Evolutionary conservation across 2,888 invertebrate genomes (phyloP), one percentile per base, ranked within the genome.

Genomic region (Apodemia duryi): DNA sequence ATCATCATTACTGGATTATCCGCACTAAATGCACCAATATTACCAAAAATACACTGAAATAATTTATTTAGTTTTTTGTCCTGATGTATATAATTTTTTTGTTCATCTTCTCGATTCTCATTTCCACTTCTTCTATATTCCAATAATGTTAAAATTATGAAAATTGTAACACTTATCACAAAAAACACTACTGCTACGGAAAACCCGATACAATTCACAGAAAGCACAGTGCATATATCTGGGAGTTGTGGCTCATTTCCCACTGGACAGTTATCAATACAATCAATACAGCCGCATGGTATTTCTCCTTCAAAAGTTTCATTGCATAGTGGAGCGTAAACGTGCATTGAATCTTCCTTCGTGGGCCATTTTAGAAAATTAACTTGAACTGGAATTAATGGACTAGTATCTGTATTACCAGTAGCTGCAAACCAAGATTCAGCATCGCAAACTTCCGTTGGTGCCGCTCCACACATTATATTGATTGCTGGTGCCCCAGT

Each of bases 231-330:
- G 76, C 94, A 95, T 2, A 83, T 77, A 32, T 91, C 87, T 0
- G 80, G 79, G 1, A 86, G 68, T 0, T 78, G 63, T 13, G 94
- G 93, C 69, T 90, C 76, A 46, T 84, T 79, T 6, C 87, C 86
- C 21, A 84, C 66, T 0, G 94, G 93, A 75, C 97, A 97, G 3
- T 94, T 93, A 2, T 78, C 77, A 0, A 87, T 75, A 77, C 97
- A 97, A 77, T 97, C 97, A 46, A 96, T 93, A 80, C 97, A 97
- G 74, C 96, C 95, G 81, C 97, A 97, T 0, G 95, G 89, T 21
- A 88, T 81, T 0, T 93, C 92, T 13, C 84, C 88, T 49, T 84
- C 86, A 67, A 93, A 93, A 0, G 93, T 88, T 78, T 95, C 92
- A 65, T 93, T 91, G 74, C 96, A 96, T 1, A 84, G 77, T n/a